Evolutionary conservation across 1,140 invertebrate species (phyloP), one percentile per base, ranked within the genome.

Genomic region (Drosophila subobscura): DNA sequence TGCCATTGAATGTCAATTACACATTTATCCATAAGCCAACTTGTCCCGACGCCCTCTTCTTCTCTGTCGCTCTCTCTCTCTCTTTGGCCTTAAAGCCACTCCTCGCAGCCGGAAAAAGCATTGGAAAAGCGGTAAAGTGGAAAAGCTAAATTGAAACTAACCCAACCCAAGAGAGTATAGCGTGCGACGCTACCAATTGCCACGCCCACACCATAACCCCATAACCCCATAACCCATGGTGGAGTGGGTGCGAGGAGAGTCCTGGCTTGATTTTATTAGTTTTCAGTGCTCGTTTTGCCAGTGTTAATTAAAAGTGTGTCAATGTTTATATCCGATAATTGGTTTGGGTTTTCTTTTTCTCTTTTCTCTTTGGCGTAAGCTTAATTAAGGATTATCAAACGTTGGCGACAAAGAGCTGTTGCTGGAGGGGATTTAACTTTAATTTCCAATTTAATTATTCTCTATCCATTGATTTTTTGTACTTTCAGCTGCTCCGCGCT

Each of bases 281-380:
- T 72, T 78, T 51, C 42, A 5, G 23, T 50, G 7, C 10, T 20
- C n/a, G 20, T 25, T 23, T 41, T 1, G 16, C 61, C 49, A 56
- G 75, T 59, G 60, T 77, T 90, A 90, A 90, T 90, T 90, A 90
- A 90, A 89, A 90, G 72, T 84, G 67, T 90, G 78, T 79, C 84
- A 90, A 89, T 90, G 85, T 90, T 88, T 90, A 71, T 90, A 81
- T 79, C 77, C 77, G 53, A 59, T 60, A 79, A 75, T 75, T 75
- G 72, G 59, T 61, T 60, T 44, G 41, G 29, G 50, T 14, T 52
- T 6, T 2, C 5, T 23, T 6, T 29, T 12, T 41, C 2, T 20
- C 10, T 27, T 52, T 20, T 52, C 16, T 3, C 14, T 37, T 53
- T 42, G 44, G 25, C 16, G 16, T 25, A 5, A 40, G 41, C 57